Evolutionary conservation across 2,888 invertebrate species (phyloP).

Genomic region (Sesamia inferens): DNA sequence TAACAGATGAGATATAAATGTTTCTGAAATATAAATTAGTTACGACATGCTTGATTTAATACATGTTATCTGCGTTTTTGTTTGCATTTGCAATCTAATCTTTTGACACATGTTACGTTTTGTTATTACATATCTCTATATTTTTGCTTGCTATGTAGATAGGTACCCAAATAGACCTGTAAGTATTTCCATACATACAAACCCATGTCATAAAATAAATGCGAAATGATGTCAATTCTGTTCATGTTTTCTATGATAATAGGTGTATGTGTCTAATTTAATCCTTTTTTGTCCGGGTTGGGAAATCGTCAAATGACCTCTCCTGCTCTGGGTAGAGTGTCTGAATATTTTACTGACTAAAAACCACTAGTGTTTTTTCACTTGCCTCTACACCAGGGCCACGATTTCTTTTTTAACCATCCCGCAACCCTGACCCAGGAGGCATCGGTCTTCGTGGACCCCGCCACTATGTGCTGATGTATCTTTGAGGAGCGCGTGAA

Average conservation of each 20-base stretch:
- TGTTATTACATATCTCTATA: conserved; percentile 13
- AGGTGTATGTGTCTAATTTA: neutral
- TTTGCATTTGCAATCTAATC: conserved; percentile 56
- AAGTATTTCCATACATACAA: neutral
- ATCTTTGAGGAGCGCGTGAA: too few species aligned
- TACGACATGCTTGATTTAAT: conserved; percentile 43
- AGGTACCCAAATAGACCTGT: neutral
- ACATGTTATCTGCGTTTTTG: conserved; percentile 36
- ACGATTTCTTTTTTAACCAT: too few species aligned
- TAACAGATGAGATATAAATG: conserved; percentile 17
- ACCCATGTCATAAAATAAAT: neutral
- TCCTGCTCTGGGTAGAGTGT: too few species aligned
- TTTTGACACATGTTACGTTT: conserved; percentile 25
- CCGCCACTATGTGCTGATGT: too few species aligned
- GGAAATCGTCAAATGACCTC: too few species aligned
- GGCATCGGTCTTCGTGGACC: too few species aligned
- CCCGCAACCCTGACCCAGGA: too few species aligned
- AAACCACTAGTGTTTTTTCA: too few species aligned
- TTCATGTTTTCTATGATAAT: neutral
- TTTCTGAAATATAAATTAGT: conserved; percentile 31
- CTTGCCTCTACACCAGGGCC: too few species aligned
- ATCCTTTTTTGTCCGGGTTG: too few species aligned
- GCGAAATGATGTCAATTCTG: neutral
- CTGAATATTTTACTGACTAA: too few species aligned
- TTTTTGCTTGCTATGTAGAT: conserved; percentile 15